Conservation (phyloP, 2,113 vertebrate genomes). For the Dicaeum eximium region DNA sequence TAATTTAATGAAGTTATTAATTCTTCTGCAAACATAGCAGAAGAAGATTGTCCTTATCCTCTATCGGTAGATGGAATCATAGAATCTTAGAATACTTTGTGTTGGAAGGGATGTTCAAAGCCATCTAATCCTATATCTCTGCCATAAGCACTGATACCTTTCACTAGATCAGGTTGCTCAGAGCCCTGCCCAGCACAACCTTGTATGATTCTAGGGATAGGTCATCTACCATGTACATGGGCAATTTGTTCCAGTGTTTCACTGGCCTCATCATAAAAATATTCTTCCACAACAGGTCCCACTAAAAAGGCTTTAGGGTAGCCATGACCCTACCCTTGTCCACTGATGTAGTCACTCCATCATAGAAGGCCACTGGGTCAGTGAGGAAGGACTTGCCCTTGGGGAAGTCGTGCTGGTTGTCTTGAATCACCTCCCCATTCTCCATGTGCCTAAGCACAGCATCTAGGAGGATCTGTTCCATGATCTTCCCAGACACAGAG, state of each 20-base stretch:
- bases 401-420: background rate
- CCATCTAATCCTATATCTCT: background rate
- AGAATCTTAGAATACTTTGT: background rate
- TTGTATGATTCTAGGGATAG: background rate
- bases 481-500: background rate
- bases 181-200: background rate
- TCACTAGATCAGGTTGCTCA: background rate
- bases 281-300: fast-evolving
- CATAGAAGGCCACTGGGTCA: too few species aligned
- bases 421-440: background rate
- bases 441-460: background rate
- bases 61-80: background rate
- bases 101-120: background rate
- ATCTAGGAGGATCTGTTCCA: background rate
- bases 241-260: background rate
- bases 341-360: background rate
- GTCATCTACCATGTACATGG: background rate
- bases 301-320: background rate
- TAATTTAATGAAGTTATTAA: background rate
- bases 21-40: background rate
- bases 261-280: background rate
- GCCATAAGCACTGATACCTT: background rate
- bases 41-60: background rate
- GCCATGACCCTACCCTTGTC: background rate
- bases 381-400: too few species aligned